These are phyloP conservation scores for Sinopyrophorus schimmeli DNA, from an alignment of 2,888 invertebrate species.

Conservation along the genomic window DNA sequence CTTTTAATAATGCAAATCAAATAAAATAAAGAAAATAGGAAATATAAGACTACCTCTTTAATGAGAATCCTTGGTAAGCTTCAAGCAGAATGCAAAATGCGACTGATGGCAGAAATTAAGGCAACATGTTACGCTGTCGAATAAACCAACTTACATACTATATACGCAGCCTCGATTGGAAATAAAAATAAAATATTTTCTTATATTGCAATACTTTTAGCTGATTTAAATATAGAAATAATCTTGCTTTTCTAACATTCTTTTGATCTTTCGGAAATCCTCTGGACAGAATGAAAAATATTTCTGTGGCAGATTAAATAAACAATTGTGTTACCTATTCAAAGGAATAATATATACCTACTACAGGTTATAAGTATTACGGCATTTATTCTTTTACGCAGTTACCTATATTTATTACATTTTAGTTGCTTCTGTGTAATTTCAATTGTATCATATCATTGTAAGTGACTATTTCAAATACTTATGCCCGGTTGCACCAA, in stretches of 20 bases:
- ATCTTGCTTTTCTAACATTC: conserved; percentile 17
- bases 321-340: too few species aligned
- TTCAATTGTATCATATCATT: too few species aligned
- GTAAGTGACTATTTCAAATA: too few species aligned
- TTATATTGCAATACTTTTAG: conserved; percentile 39
- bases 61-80: conserved; percentile 30
- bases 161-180: conserved; percentile 45
- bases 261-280: not conserved
- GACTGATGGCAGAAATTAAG: conserved; percentile 46
- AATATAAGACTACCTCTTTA: conserved; percentile 26
- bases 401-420: too few species aligned
- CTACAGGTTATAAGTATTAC: too few species aligned
- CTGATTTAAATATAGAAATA: conserved; percentile 36
- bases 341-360: too few species aligned
- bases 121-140: conserved; percentile 43
- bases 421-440: too few species aligned
- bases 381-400: too few species aligned
- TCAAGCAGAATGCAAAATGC: conserved; percentile 43
- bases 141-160: conserved; percentile 45
- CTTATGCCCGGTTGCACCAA: too few species aligned
- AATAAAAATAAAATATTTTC: conserved; percentile 45
- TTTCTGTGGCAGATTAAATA: conserved; percentile 2
- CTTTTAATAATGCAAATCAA: too few species aligned
- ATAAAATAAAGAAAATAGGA: not conserved
- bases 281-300: conserved; percentile 3